Conservation (phyloP, 2,113 vertebrate species). For the Pontoporia blainvillei region DNA sequence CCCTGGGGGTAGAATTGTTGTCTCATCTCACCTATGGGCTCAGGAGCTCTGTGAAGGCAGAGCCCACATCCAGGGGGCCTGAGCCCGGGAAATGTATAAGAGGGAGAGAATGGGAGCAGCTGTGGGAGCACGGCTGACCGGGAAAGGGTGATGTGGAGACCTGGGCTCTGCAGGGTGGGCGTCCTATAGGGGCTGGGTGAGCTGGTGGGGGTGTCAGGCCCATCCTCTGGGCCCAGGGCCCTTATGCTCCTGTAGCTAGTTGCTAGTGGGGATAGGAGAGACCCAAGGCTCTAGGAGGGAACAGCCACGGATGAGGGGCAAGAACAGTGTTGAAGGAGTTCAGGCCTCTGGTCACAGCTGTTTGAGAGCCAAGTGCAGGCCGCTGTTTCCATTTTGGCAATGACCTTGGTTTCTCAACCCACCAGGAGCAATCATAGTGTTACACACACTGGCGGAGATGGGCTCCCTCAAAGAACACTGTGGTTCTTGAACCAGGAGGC, state of each 20-base stretch:
- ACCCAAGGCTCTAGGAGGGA: not conserved
- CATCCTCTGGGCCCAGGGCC: not conserved
- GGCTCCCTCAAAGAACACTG: not conserved
- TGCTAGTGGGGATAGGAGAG: not conserved
- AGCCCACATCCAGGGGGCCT: not conserved
- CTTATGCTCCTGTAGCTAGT: not conserved
- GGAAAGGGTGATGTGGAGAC: not conserved
- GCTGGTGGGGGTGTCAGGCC: not conserved
- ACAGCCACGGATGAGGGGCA: not conserved
- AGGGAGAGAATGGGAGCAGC: too few relatives aligned
- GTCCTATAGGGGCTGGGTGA: not conserved
- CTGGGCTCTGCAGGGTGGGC: not conserved
- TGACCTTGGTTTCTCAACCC: not conserved
- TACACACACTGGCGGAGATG: not conserved
- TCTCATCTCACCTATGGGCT: not conserved
- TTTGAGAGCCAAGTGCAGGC: not conserved
- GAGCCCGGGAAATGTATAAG: not conserved
- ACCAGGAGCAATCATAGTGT: not conserved
- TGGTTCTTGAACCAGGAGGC: not conserved
- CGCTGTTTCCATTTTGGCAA: not conserved
- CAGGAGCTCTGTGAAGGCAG: not conserved
- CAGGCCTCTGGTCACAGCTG: not conserved
- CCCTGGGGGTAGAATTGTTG: not conserved
- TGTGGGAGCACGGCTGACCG: not conserved
- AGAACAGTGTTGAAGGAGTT: not conserved